These are phyloP conservation scores for Euphydryas editha DNA, from an alignment of 2,888 invertebrate genomes.

Conservation along the genomic window DNA sequence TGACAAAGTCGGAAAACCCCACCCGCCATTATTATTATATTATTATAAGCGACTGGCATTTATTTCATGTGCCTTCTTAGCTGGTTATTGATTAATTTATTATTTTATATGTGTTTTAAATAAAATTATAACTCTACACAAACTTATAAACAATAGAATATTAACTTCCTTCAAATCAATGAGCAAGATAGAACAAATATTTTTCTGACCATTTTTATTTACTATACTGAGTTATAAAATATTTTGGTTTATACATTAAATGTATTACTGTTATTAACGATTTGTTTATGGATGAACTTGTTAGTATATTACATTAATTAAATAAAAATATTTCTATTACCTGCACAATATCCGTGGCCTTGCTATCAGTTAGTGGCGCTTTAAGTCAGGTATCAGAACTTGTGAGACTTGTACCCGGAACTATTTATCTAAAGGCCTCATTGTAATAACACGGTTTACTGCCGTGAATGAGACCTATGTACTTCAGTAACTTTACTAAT, in stretches of 20 bases:
- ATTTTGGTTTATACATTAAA: too few relatives aligned
- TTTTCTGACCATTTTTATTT: too few relatives aligned
- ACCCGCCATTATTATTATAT: constrained; percentile 47
- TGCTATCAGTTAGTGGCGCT: constrained; percentile 20
- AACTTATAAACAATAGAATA: too few relatives aligned
- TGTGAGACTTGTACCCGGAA: constrained; percentile 31
- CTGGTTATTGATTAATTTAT: constrained; percentile 42
- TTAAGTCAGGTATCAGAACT: constrained; percentile 20
- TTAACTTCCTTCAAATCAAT: too few relatives aligned
- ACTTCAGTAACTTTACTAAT: not conserved
- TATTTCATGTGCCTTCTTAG: constrained; percentile 51
- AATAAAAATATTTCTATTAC: not conserved
- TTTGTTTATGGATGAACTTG: too few relatives aligned
- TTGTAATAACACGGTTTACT: constrained; percentile 42
- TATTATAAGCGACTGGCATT: constrained; percentile 52
- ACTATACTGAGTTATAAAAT: too few relatives aligned
- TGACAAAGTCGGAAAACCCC: constrained; percentile 56
- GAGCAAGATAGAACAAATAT: too few relatives aligned
- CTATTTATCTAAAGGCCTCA: constrained; percentile 10
- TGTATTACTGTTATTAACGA: too few relatives aligned
- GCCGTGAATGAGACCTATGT: not conserved
- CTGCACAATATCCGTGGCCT: not conserved
- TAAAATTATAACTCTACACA: not conserved
- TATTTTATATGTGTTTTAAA: constrained; percentile 7
- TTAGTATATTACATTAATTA: too few relatives aligned